These are phyloP conservation scores for Neotoxoptera formosana DNA, from an alignment of 1,140 invertebrate species.

Conservation along the genomic window DNA sequence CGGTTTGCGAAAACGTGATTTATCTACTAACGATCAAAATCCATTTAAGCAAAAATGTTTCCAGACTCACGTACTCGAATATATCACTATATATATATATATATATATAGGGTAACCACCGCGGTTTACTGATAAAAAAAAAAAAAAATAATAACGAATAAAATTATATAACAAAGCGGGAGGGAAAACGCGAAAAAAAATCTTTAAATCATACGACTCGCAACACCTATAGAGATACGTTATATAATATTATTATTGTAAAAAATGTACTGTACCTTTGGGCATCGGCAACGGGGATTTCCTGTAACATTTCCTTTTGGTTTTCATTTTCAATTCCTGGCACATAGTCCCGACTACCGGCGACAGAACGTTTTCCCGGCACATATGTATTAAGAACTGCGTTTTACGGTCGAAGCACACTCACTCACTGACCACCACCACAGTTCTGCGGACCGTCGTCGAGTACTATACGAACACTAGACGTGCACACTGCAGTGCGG, in stretches of 20 bases:
- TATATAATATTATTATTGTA: neutral
- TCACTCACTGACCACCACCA: neutral
- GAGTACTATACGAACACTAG: slow-evolving; percentile 25
- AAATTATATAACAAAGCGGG: slow-evolving; percentile 6
- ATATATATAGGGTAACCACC: neutral
- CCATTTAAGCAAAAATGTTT: slow-evolving; percentile 46
- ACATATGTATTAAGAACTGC: slow-evolving; percentile 14
- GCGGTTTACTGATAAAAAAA: slow-evolving; percentile 24
- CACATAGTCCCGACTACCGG: neutral
- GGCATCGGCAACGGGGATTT: slow-evolving; percentile 44
- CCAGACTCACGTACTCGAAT: slow-evolving; percentile 49
- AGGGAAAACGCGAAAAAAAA: neutral
- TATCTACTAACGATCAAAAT: slow-evolving; percentile 55
- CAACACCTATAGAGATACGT: neutral
- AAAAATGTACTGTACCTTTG: neutral
- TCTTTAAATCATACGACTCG: neutral
- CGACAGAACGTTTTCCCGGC: neutral
- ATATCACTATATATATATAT: too few species aligned
- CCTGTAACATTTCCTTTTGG: slow-evolving; percentile 45
- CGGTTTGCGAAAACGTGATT: slow-evolving; percentile 43
- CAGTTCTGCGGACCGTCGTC: neutral
- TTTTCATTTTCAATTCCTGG: slow-evolving; percentile 52
- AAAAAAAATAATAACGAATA: slow-evolving; percentile 10
- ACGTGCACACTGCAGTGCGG: neutral
- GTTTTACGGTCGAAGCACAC: neutral